phyloP scores from a whole-genome alignment of 2,113 vertebrate species.

The Microcebus lehilahytsara region DNA sequence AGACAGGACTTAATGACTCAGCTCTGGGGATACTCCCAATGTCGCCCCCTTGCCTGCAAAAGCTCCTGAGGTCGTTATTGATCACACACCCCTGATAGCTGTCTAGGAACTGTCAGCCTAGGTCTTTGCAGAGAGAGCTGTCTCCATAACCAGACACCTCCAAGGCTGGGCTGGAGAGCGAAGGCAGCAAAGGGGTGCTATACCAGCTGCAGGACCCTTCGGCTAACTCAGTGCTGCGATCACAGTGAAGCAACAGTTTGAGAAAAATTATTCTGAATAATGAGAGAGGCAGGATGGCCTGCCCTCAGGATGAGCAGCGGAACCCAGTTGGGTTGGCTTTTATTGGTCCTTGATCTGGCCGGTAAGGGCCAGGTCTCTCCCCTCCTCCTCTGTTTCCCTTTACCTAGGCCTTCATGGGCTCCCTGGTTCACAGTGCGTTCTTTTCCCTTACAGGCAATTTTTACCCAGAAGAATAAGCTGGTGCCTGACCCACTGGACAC shows the following conservation, averaged over 20 bases:
- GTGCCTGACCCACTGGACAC: slow-evolving; percentile 83
- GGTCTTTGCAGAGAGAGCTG: background rate
- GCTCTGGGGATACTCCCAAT: background rate
- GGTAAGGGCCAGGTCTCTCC: background rate
- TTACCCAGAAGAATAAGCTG: slow-evolving; percentile 86
- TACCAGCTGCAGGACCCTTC: background rate
- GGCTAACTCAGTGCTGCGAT: background rate
- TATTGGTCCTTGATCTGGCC: background rate
- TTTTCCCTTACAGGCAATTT: slow-evolving; percentile 84
- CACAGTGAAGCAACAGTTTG: background rate
- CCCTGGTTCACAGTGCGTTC: background rate
- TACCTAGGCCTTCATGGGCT: background rate
- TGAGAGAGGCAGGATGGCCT: background rate
- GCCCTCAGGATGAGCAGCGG: background rate
- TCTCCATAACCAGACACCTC: background rate
- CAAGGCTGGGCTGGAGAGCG: background rate
- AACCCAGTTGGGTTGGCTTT: background rate
- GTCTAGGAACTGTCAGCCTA: background rate
- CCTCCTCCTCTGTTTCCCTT: accelerated
- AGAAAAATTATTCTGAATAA: background rate
- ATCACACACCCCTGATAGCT: too few species aligned
- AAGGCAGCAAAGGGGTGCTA: background rate
- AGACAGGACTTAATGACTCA: background rate
- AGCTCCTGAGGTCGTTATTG: background rate
- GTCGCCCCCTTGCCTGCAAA: background rate